These are phyloP conservation scores for Amblyjoppa fuscipennis DNA, from an alignment of 2,888 invertebrate genomes.

Conservation along the genomic window DNA sequence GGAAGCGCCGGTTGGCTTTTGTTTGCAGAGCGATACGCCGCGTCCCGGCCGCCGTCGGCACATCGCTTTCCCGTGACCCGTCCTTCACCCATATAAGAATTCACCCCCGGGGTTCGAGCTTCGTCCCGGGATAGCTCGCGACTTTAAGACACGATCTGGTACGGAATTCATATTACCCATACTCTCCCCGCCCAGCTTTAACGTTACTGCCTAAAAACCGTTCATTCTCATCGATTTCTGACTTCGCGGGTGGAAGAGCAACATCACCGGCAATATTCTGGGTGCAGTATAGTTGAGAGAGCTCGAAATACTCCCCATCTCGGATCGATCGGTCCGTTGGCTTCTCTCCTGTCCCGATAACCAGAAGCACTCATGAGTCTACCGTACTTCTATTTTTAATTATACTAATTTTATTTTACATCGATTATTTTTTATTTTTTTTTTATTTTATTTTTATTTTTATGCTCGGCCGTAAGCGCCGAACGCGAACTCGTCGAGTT, in stretches of 20 bases:
- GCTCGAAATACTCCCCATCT: slow-evolving; percentile 9
- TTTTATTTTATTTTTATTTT: no score
- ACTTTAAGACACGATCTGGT: not conserved
- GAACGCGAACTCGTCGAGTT: no score
- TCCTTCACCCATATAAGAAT: slow-evolving; percentile 57
- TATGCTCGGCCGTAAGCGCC: no score
- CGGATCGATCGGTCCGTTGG: slow-evolving; percentile 12
- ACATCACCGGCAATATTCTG: not conserved
- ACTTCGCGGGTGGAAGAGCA: not conserved
- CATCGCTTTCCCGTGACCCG: slow-evolving; percentile 28
- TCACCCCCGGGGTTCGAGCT: slow-evolving; percentile 13
- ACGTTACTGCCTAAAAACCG: not conserved
- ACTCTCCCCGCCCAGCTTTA: not conserved
- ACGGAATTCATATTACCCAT: not conserved
- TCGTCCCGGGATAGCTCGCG: not conserved
- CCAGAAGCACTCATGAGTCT: no score
- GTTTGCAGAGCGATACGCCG: not conserved
- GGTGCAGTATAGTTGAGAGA: not conserved
- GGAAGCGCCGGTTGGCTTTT: not conserved
- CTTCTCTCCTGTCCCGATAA: not conserved
- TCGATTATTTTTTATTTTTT: no score
- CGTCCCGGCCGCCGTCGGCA: not conserved
- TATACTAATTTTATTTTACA: not conserved
- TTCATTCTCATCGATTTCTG: not conserved
- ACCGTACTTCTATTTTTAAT: not conserved